phyloP scores from a whole-genome alignment of 2,797 vertebrate genomes.

The Prunella strophiata region DNA sequence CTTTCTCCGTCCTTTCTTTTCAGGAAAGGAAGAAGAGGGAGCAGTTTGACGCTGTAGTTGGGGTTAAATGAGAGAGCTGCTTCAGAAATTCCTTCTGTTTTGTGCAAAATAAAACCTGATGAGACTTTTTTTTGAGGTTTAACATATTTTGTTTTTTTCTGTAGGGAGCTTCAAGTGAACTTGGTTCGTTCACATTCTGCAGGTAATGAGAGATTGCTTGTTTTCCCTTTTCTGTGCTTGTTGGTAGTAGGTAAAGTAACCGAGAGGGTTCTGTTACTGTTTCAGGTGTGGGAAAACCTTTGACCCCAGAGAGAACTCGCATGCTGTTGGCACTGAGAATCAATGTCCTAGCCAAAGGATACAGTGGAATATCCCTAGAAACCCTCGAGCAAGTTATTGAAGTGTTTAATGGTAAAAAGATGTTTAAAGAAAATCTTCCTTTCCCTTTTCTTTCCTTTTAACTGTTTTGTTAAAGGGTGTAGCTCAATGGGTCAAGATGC shows the following conservation, averaged over 20 bases:
- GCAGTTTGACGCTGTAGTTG: background rate
- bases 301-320: constrained; percentile 93
- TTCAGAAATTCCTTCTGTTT: background rate
- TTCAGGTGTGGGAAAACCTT: constrained; percentile 92
- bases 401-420: constrained; percentile 90
- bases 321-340: constrained; percentile 96
- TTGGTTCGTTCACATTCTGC: constrained; percentile 94
- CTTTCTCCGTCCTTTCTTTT: background rate
- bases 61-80: background rate
- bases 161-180: constrained; percentile 95
- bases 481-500: background rate
- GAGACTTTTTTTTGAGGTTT: background rate
- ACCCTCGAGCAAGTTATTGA: constrained; percentile 91
- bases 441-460: background rate
- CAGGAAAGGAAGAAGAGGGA: background rate
- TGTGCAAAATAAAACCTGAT: background rate
- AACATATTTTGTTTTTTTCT: background rate
- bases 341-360: constrained; percentile 95
- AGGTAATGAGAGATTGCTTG: constrained; percentile 76
- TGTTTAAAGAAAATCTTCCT: background rate
- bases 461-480: background rate
- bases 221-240: background rate
- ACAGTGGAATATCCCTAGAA: constrained; percentile 94
- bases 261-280: background rate
- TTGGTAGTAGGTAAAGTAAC: background rate